Evolutionary conservation across 2,888 invertebrate species (phyloP).

Genomic region (Coecobrya sp.): DNA sequence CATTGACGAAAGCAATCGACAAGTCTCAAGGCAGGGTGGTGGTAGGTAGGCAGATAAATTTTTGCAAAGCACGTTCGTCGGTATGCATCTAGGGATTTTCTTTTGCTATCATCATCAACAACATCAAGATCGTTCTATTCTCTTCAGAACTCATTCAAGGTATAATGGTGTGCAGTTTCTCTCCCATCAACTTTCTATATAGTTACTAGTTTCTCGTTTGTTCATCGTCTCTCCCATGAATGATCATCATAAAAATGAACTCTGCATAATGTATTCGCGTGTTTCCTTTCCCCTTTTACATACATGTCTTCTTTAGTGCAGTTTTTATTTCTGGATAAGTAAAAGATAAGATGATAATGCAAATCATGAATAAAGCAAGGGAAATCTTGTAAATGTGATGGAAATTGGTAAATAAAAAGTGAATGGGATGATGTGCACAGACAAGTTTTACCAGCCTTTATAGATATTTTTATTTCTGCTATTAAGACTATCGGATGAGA

Average conservation of each 20-base stretch:
- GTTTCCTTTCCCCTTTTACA: not conserved
- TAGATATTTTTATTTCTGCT: not conserved
- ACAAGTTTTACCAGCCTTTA: not conserved
- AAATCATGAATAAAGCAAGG: constrained; percentile 22
- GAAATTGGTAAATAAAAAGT: constrained; percentile 23
- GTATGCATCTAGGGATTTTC: constrained; percentile 18
- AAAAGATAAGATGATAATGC: constrained; percentile 45
- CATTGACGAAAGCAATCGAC: not conserved
- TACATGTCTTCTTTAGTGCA: not conserved
- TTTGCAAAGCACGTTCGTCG: not conserved
- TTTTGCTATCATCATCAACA: not conserved
- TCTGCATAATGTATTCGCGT: not conserved
- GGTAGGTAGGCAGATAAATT: not conserved
- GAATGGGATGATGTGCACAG: not conserved
- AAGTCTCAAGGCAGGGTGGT: not conserved
- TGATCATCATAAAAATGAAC: not conserved
- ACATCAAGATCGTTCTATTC: not conserved
- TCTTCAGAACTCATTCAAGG: not conserved
- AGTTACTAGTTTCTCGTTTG: not conserved
- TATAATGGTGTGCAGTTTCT: not conserved
- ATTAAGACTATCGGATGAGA: not conserved
- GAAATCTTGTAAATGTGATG: constrained; percentile 54
- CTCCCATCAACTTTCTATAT: not conserved
- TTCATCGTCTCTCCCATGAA: not conserved
- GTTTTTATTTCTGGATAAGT: not conserved